These are phyloP conservation scores for Sylvia atricapilla DNA, from an alignment of 2,113 vertebrate species.

Conservation along the genomic window DNA sequence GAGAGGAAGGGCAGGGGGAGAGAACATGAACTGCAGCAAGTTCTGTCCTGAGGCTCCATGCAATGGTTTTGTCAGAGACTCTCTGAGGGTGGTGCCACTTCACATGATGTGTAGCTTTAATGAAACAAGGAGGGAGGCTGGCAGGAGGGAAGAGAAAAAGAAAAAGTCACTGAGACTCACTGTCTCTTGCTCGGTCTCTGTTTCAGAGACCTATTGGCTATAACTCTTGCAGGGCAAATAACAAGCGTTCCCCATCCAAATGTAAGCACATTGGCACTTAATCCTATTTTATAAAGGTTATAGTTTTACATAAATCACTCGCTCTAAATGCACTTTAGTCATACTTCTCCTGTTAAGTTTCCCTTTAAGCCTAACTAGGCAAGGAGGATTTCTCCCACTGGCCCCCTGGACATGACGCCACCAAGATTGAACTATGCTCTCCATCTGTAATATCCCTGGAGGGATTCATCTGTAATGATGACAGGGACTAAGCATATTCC, in stretches of 20 bases:
- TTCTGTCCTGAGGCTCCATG: slow-evolving; percentile 55
- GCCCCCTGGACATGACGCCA: slow-evolving; percentile 65
- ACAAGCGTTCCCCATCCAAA: slow-evolving; percentile 55
- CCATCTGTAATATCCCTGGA: slow-evolving; percentile 51
- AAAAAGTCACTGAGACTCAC: slow-evolving; percentile 43
- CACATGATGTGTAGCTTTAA: slow-evolving; percentile 63
- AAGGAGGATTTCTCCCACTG: slow-evolving; percentile 60
- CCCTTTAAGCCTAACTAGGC: slow-evolving; percentile 60
- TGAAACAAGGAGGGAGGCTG: slow-evolving; percentile 50
- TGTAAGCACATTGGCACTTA: slow-evolving; percentile 68
- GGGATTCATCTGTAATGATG: slow-evolving; percentile 50
- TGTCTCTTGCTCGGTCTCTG: slow-evolving; percentile 35
- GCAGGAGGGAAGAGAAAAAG: neutral
- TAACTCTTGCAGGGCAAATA: slow-evolving; percentile 68
- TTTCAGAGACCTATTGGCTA: slow-evolving; percentile 51
- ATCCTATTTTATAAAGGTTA: slow-evolving; percentile 69
- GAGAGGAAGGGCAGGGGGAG: slow-evolving; percentile 12
- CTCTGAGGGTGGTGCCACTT: slow-evolving; percentile 33
- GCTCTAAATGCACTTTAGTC: slow-evolving; percentile 64
- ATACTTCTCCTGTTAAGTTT: slow-evolving; percentile 59
- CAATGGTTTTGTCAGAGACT: slow-evolving; percentile 33
- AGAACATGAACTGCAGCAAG: slow-evolving; percentile 33
- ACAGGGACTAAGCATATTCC: slow-evolving; percentile 54
- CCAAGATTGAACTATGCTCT: slow-evolving; percentile 49
- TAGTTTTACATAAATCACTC: slow-evolving; percentile 65